Evolutionary conservation across 1,140 invertebrate species (phyloP), one percentile per base, ranked within the genome.

Genomic region (Bombus polaris): DNA sequence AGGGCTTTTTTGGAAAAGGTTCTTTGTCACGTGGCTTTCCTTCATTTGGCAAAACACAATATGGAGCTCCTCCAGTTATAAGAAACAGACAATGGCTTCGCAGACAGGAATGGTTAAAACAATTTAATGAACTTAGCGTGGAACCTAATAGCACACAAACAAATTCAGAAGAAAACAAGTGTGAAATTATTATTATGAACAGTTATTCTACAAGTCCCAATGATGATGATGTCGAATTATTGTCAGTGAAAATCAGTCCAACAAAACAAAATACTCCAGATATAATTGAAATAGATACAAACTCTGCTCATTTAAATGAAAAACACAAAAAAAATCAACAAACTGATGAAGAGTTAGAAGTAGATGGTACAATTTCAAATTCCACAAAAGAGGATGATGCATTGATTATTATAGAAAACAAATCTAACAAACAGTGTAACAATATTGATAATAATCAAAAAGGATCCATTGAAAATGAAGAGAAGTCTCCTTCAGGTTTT

Each of bases 1-100:
- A 95, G 95, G 97, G 97, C 18, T 97, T 95, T 93, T 98, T 97
- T 95, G 97, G 97, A 3, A 97, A 97, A 95, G 97, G 97, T 53
- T 96, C 96, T 57, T 92, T 96, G 22, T 97, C 97, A 1, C 95
- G 96, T 66, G 96, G 96, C 59, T 95, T 95, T 88, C 97, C 97
- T 53, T 93, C 93, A 44, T 95, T 95, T 89, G 93, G 94, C 25
- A 94, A 95, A 91, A 81, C 88, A 66, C 92, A 88, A 71, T 93
- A 93, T 68, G 94, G 94, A 75, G 89, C 92, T 65, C 95, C 95
- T 39, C 93, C 94, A 57, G 93, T 96, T 83, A 93, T 97, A 82
- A 93, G 95, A 80, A 95, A 95, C 73, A 95, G 96, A 86, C 96
- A 97, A 86, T 96, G 95, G 94, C 77, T 93, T n/a, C 95, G 95